phyloP scores from a whole-genome alignment of 1,140 invertebrate species.

The Trichogramma pretiosum region DNA sequence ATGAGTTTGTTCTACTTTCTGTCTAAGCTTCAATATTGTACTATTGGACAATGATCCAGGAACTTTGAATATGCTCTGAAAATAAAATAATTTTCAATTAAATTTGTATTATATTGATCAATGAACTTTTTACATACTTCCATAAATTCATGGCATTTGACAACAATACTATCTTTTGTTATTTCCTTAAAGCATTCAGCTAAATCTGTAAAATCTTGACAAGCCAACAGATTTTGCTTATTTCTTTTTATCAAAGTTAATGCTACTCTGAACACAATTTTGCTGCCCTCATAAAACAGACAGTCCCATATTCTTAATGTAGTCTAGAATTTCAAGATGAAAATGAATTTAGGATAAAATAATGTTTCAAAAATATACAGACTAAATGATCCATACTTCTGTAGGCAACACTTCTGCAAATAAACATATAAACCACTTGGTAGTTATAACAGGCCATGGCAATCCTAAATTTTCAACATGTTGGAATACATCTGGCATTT shows the following conservation, averaged over 20 bases:
- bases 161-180: constrained; percentile 58
- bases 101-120: not conserved
- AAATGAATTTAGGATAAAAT: constrained; percentile 16
- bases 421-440: constrained; percentile 91
- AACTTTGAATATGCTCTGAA: constrained; percentile 69
- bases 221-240: constrained; percentile 58
- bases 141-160: constrained; percentile 80
- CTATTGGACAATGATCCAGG: constrained; percentile 62
- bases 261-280: constrained; percentile 78
- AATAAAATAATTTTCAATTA: constrained; percentile 23
- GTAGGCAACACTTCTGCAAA: constrained; percentile 85
- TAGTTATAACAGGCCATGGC: constrained; percentile 78
- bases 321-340: constrained; percentile 50
- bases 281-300: constrained; percentile 87
- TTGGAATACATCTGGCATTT: constrained; percentile 68
- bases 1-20: constrained; percentile 48
- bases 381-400: constrained; percentile 50
- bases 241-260: constrained; percentile 72
- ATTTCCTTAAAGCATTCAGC: constrained; percentile 71
- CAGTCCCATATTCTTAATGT: constrained; percentile 91
- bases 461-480: constrained; percentile 69
- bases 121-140: constrained; percentile 54
- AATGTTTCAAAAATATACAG: constrained; percentile 2
- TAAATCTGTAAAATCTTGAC: constrained; percentile 65
- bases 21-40: constrained; percentile 54